A percentile compares a stretch with the other conserved stretches of the same genome.
phyloP scores from a whole-genome alignment of 2,113 vertebrate genomes.

The rat (Rattus norvegicus) region GRCr8 NC_086025.1:56576001-56576500 shows the following conservation, averaged over 20 bases:
- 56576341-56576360: constrained; percentile 98
- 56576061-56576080: constrained; percentile 88
- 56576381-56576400: constrained; percentile 39
- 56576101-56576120: constrained; percentile 99
- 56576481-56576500: background rate
- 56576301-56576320: constrained; percentile 97
- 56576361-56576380: constrained; percentile 95
- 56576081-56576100: constrained; percentile 98
- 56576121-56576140: constrained; percentile 98
- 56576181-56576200: constrained; percentile 99
- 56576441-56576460: background rate
- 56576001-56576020: background rate
- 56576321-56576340: constrained; percentile 99
- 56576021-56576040: background rate
- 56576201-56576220: constrained; percentile 98
- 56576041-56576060: background rate
- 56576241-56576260: constrained; percentile 98
- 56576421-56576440: background rate
- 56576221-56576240: constrained; percentile 97
- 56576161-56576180: constrained; percentile 98
- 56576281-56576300: constrained; percentile 97
- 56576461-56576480: constrained; percentile 6
- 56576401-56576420: background rate
- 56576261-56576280: constrained; percentile 99
- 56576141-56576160: constrained; percentile 98